Conservation (phyloP, 53 echinoderm and acorn worm species). For the Echinarachnius parma region DNA sequence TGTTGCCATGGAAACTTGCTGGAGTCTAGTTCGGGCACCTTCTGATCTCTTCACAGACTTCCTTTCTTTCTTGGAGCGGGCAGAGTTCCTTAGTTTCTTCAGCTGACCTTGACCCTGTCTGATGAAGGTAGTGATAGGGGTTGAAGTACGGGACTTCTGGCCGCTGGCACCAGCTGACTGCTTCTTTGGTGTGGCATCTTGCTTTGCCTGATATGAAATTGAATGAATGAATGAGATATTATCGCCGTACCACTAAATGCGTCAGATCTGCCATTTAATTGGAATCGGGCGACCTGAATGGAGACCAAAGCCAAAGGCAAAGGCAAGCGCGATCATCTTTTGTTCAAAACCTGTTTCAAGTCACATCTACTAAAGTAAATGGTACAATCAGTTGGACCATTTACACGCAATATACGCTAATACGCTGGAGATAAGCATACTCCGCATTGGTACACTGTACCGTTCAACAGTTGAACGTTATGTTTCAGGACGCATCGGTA, state of each 20-base stretch:
- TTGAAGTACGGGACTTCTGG: constrained; percentile 17
- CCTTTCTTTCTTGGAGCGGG: constrained; percentile 8
- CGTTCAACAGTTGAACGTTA: too few relatives aligned
- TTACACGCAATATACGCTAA: too few relatives aligned
- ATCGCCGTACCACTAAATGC: not conserved
- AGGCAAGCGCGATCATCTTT: too few relatives aligned
- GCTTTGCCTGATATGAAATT: constrained; percentile 7
- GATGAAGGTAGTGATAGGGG: constrained; percentile 6
- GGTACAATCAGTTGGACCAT: too few relatives aligned
- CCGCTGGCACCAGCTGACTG: not conserved
- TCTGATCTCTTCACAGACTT: constrained; percentile 18
- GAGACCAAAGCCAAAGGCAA: too few relatives aligned
- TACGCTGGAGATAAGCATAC: too few relatives aligned
- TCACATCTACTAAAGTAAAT: too few relatives aligned
- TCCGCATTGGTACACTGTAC: too few relatives aligned
- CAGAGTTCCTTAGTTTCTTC: constrained; percentile 34
- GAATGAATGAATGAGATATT: not conserved
- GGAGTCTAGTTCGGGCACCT: not conserved
- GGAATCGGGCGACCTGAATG: too few relatives aligned
- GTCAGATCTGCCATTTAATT: not conserved
- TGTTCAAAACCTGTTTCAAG: too few relatives aligned
- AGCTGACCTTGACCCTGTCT: constrained; percentile 26
- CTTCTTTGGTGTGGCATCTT: constrained; percentile 16
- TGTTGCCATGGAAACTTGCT: not conserved
- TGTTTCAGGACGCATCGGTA: too few relatives aligned